A percentile compares a stretch with the other conserved stretches of the same genome.
phyloP scores from a whole-genome alignment of 2,113 vertebrate genomes.

The Python bivittatus region DNA sequence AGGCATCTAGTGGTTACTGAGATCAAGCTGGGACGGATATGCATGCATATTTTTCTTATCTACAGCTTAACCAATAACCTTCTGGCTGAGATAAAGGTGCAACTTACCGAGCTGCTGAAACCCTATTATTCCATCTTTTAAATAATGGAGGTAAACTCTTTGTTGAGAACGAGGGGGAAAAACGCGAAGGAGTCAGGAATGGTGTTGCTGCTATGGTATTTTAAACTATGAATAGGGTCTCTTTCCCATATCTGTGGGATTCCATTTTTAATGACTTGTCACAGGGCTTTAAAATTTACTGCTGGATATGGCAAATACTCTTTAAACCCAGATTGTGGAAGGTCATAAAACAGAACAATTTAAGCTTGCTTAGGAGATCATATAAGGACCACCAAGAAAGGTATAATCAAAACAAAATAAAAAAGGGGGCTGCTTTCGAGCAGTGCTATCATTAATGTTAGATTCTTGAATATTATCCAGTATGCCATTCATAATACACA shows the following conservation, averaged over 20 bases:
- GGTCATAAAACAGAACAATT: slow-evolving; percentile 31
- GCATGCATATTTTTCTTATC: slow-evolving; percentile 23
- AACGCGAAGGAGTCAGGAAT: background rate
- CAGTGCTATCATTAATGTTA: background rate
- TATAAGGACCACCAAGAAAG: slow-evolving; percentile 17
- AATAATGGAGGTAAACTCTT: slow-evolving; percentile 20
- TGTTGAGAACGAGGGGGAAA: background rate
- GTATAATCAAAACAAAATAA: background rate
- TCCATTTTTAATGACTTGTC: slow-evolving; percentile 42
- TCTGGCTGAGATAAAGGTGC: slow-evolving; percentile 31
- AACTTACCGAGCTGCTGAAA: slow-evolving; percentile 17
- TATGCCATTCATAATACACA: background rate
- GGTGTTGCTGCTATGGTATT: background rate
- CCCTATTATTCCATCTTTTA: slow-evolving; percentile 26
- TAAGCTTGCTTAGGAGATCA: slow-evolving; percentile 25
- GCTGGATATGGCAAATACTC: slow-evolving; percentile 26
- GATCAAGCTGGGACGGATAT: background rate
- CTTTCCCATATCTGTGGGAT: slow-evolving; percentile 24
- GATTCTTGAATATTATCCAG: background rate
- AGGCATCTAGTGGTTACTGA: background rate
- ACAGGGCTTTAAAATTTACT: slow-evolving; percentile 39
- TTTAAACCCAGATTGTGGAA: slow-evolving; percentile 32
- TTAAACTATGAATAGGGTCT: slow-evolving; percentile 14
- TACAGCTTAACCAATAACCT: slow-evolving; percentile 2
- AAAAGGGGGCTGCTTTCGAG: background rate